phyloP scores from a whole-genome alignment of 1,140 invertebrate species.

The Trichonephila clavata region DNA sequence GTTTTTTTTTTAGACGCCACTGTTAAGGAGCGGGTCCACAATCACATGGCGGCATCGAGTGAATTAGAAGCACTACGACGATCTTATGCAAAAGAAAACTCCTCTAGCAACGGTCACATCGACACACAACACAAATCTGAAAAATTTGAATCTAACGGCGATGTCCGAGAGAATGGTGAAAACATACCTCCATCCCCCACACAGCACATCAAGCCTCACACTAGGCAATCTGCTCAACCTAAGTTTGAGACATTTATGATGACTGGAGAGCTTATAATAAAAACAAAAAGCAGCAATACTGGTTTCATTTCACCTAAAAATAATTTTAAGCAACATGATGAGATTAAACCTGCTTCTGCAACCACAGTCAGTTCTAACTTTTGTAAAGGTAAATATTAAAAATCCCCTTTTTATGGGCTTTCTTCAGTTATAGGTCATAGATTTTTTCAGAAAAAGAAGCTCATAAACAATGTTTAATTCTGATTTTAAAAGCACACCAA shows the following conservation, averaged over 20 bases:
- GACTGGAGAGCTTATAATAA: slow-evolving; percentile 97
- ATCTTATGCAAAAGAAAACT: slow-evolving; percentile 77
- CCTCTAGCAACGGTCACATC: slow-evolving; percentile 77
- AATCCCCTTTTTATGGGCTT: not conserved
- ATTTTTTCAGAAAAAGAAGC: not conserved
- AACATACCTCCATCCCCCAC: slow-evolving; percentile 76
- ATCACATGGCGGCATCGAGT: slow-evolving; percentile 79
- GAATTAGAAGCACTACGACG: slow-evolving; percentile 76
- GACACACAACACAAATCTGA: slow-evolving; percentile 4
- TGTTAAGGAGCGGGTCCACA: slow-evolving; percentile 61
- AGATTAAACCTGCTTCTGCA: not conserved
- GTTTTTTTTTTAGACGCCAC: slow-evolving; percentile 48
- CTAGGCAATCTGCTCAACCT: slow-evolving; percentile 76
- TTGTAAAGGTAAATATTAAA: not conserved
- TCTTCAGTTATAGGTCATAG: not conserved
- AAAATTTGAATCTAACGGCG: slow-evolving; percentile 52
- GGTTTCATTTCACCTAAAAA: slow-evolving; percentile 27
- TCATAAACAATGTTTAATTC: not conserved
- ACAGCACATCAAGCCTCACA: slow-evolving; percentile 74
- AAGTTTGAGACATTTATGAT: slow-evolving; percentile 96
- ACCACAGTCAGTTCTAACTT: not conserved
- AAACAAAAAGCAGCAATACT: slow-evolving; percentile 80
- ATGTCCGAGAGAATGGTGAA: slow-evolving; percentile 74
- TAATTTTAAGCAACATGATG: not conserved
- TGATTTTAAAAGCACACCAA: not conserved